Base-by-base conservation (phyloP, 2,113 vertebrate species). In the Antechinus stuartii region DNA sequence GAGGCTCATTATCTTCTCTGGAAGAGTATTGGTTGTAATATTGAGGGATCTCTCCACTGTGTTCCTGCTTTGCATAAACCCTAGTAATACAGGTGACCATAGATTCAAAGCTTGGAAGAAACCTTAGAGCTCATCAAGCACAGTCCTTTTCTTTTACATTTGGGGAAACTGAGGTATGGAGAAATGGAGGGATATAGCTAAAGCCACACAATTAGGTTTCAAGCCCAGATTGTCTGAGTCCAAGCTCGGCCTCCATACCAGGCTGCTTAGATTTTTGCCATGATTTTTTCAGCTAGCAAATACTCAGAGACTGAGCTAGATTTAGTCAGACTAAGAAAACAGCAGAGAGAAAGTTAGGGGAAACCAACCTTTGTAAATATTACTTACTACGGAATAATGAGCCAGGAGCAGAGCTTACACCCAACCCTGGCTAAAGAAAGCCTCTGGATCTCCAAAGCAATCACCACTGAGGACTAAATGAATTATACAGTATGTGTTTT, bases 401-500 rank as follows among this genome's bases (percentile, higher is more conserved):
- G 53, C 91, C 56, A n/a, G 3, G 27, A 50, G 76, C n/a, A 25
- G 23, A 47, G 89, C 76, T 96, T 42, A 90, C 4, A 9, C 57
- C 91, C 94, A 95, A 76, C 91, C 47, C 30, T 56, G 93, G 53
- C 35, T 91, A 89, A 53, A 76, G 61, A 54, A 94, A 91, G 35
- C 91, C 6, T 1, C 35, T 53, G 54, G 90, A 42, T n/a, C 26
- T 16, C 4, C n/a, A 52, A 89, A 49, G 52, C 30, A 35, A 56
- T 76, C 46, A 46, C 7, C 22, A 26, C 1, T 25, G 61, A 8
- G 54, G 9, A 84, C 49, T 93, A 90, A 42, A 42, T 68, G 11
- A 47, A 89, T 95, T 25, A 22, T 0, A 8, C 11, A 6, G 11
- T 8, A 2, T 50, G 50, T 90, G 55, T 90, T 96, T 91, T 90